Conservation (phyloP, 1,140 invertebrate genomes). For the Dryas iulia region DNA sequence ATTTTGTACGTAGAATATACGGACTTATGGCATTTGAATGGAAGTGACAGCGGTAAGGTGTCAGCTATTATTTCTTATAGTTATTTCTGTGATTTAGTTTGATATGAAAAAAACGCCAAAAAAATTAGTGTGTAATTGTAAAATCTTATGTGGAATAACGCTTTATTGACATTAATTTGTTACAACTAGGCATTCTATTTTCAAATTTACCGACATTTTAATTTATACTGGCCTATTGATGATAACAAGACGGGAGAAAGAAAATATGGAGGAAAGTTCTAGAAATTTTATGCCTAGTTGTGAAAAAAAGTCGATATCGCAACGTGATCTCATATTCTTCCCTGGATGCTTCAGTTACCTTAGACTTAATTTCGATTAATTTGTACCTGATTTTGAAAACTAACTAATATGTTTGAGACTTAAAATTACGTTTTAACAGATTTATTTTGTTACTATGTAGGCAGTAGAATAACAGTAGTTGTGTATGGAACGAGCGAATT, state of each 20-base stretch:
- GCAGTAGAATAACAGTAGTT: conserved; percentile 50
- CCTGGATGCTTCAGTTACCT: conserved; percentile 73
- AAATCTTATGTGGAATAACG: conserved; percentile 27
- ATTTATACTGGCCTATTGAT: not conserved
- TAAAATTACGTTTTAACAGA: conserved; percentile 71
- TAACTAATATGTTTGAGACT: conserved; percentile 55
- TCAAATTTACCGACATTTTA: not conserved
- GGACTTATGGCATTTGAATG: conserved; percentile 10
- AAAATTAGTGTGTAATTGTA: conserved; percentile 41
- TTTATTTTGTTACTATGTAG: conserved; percentile 66
- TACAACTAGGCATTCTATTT: not conserved
- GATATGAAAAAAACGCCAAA: conserved; percentile 69
- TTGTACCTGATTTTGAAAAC: conserved; percentile 77
- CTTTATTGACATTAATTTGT: conserved; percentile 28
- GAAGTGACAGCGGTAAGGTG: conserved; percentile 30
- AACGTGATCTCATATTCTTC: conserved; percentile 73
- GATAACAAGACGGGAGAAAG: not conserved
- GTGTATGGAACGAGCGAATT: conserved; percentile 69
- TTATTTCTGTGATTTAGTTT: conserved; percentile 76
- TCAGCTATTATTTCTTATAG: conserved; percentile 51
- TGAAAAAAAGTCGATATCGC: conserved; percentile 30
- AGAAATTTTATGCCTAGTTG: conserved; percentile 23
- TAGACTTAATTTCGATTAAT: conserved; percentile 74
- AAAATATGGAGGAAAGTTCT: not conserved
- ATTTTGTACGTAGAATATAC: not conserved